Percentiles rank a stretch among this genome's conserved stretches.
phyloP scores from a whole-genome alignment of 2,113 vertebrate species.

The Taxidea taxus region DNA sequence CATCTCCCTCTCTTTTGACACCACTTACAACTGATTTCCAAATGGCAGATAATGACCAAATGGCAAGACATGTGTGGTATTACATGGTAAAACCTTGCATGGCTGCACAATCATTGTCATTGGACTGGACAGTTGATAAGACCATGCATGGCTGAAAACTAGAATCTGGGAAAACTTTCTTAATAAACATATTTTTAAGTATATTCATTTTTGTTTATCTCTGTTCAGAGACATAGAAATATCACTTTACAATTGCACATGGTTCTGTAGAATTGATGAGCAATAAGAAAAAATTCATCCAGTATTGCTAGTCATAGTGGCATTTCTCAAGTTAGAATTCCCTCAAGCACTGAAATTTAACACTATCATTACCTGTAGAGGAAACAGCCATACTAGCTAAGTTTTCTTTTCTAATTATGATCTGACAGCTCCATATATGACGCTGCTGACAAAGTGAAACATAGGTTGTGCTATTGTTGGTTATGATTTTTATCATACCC shows the following conservation, averaged over 20 bases:
- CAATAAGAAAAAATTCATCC: not conserved
- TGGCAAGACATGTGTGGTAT: not conserved
- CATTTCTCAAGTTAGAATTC: not conserved
- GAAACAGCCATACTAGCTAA: not conserved
- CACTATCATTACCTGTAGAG: not conserved
- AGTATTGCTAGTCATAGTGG: not conserved
- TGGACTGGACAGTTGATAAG: not conserved
- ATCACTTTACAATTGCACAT: not conserved
- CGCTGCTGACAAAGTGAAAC: not conserved
- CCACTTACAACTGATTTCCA: not conserved
- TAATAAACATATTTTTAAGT: not conserved
- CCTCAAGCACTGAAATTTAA: not conserved
- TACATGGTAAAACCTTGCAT: not conserved
- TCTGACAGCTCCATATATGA: not conserved
- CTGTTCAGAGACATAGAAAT: not conserved
- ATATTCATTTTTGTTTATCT: not conserved
- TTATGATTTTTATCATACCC: not conserved
- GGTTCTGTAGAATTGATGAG: not conserved
- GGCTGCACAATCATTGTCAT: too few relatives aligned
- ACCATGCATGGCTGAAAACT: not conserved
- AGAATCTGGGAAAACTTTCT: not conserved
- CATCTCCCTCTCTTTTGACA: not conserved
- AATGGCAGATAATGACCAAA: not conserved
- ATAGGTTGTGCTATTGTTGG: not conserved
- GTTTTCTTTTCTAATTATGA: not conserved